Conservation (phyloP, 1,140 invertebrate genomes). For the Gryon sp. region DNA sequence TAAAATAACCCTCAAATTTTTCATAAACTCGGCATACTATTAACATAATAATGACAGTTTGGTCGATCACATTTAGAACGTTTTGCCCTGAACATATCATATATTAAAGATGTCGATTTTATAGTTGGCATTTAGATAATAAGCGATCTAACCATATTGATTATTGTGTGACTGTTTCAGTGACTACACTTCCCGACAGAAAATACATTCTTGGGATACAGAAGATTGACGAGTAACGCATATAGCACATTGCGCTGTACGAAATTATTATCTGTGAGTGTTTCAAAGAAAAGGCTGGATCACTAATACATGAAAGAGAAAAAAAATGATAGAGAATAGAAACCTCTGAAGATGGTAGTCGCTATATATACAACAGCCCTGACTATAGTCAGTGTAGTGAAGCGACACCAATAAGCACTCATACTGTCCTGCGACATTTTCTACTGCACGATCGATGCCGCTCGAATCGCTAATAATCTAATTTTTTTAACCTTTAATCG, state of each 20-base stretch:
- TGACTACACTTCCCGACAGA: no score
- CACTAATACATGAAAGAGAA: constrained; percentile 8
- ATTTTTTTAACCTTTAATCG: constrained; percentile 63
- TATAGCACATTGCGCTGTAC: no score
- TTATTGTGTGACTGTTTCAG: no score
- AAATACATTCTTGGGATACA: no score
- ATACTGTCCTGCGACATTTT: constrained; percentile 48
- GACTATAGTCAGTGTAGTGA: constrained; percentile 41
- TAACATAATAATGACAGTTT: constrained; percentile 20
- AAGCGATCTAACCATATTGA: no score
- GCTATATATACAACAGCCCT: constrained; percentile 54
- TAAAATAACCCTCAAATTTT: no score
- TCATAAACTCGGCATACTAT: constrained; percentile 11
- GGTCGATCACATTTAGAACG: constrained; percentile 17
- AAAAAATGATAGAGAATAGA: constrained; percentile 17
- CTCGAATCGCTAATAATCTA: constrained; percentile 60
- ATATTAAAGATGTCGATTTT: constrained; percentile 1
- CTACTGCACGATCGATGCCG: constrained; percentile 53
- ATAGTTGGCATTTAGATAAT: no score
- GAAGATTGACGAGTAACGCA: no score
- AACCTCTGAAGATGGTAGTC: constrained; percentile 30
- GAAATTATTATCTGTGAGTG: no score
- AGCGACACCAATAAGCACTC: constrained; percentile 54
- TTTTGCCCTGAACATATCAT: constrained; percentile 4
- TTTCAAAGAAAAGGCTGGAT: no score